Evolutionary conservation across 2,797 vertebrate genomes (phyloP).

Genomic region (Enteromius argenteus): DNA sequence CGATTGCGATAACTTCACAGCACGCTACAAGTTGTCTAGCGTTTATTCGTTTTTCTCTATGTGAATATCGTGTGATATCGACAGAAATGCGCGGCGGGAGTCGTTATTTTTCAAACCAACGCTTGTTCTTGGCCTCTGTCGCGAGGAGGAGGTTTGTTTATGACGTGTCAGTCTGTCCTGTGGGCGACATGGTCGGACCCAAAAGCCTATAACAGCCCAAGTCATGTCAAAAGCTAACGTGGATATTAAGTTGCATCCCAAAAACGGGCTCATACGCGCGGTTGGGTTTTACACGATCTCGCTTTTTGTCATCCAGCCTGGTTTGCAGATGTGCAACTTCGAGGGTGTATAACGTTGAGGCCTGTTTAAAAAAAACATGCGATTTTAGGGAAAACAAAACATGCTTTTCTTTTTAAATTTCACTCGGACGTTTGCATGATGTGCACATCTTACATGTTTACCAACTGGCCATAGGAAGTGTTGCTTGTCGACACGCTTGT

Average conservation of each 20-base stretch:
- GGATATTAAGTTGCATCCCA: too few relatives aligned
- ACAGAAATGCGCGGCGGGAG: neutral
- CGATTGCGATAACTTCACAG: conserved; percentile 34
- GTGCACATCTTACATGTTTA: neutral
- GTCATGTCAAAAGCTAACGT: neutral
- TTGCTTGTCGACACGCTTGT: conserved; percentile 17
- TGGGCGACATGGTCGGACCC: conserved; percentile 32
- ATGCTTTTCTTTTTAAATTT: neutral
- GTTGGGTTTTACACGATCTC: neutral
- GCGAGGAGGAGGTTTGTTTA: conserved; percentile 46
- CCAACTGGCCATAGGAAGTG: conserved; percentile 28
- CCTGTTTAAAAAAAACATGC: neutral
- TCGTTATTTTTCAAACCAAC: conserved; percentile 24
- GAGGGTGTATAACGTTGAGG: neutral
- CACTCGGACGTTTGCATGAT: neutral
- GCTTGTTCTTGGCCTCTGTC: conserved; percentile 29
- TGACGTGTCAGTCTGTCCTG: conserved; percentile 49
- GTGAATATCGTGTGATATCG: neutral
- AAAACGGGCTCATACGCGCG: neutral
- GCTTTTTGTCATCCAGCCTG: neutral
- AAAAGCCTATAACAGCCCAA: conserved; percentile 24
- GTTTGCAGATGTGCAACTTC: conserved; percentile 22
- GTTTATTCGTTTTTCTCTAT: neutral
- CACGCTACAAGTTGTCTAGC: conserved; percentile 37
- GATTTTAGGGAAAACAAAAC: neutral